Percentiles rank a stretch among this genome's conserved stretches.
phyloP scores from a whole-genome alignment of 2,113 vertebrate species.

The Brachypteracias leptosomus region DNA sequence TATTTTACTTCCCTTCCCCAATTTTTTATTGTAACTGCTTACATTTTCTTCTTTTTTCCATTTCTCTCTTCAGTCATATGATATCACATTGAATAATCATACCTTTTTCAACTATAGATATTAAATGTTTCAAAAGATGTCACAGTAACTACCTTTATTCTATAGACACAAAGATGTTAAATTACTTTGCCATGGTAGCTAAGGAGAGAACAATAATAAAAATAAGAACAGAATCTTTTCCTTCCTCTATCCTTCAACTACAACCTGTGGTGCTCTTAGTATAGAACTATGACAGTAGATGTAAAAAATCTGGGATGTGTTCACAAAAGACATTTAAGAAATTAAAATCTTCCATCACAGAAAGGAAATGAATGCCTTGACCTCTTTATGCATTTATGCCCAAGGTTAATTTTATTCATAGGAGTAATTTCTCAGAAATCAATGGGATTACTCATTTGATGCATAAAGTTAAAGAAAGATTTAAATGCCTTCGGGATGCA shows the following conservation, averaged over 20 bases:
- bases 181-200: not conserved
- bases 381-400: not conserved
- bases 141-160: not conserved
- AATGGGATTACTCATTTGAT: not conserved
- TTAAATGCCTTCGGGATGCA: not conserved
- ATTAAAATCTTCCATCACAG: not conserved
- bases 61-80: not conserved
- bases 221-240: not conserved
- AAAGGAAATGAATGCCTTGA: not conserved
- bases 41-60: not conserved
- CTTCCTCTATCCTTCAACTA: not conserved
- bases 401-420: not conserved
- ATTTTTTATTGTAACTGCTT: not conserved
- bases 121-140: not conserved
- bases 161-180: not conserved
- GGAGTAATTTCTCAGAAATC: not conserved
- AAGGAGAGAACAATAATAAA: not conserved
- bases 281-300: not conserved
- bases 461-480: not conserved
- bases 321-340: not conserved
- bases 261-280: not conserved
- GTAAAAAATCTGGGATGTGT: not conserved
- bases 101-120: not conserved
- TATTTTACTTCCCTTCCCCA: not conserved
- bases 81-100: not conserved